Base-by-base conservation (phyloP, 2,888 invertebrate genomes). In the Tricholauxania praeusta region DNA sequence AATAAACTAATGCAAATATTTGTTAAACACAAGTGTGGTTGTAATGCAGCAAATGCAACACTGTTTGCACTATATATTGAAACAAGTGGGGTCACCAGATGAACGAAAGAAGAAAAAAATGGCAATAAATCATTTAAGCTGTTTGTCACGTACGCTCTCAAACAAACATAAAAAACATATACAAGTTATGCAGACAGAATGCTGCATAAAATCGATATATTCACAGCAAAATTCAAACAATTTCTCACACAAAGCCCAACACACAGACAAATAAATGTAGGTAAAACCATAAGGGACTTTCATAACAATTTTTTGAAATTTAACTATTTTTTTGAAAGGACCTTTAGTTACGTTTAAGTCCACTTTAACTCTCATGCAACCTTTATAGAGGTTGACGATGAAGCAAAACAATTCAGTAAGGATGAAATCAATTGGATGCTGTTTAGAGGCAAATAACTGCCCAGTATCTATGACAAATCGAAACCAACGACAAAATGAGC, bases 51-150 rank as follows among this genome's bases (percentile, higher is more conserved):
- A 28, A 28, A 57, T 57, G 57, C 28, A 57, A 57, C 28, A 28
- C 14, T 19, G 52, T 49, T 17, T 28, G 28, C 65, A 14, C 32
- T 39, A 39, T 1, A 39, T 39, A 39, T 39, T 39, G 39, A 39
- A 39, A 39, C 10, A 39, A 39, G 39, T 39, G 39, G 39, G 39
- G 39, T 39, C 10, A 39, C 39, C 39, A 39, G 7, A 39, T 39
- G 39, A 39, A 39, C 39, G 39, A 39, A 39, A 39, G 22, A 14
- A 57, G 53, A n/a, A 67, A 67, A 55, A 47, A 67, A 48, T 53
- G 12, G 66, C 67, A 55, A 55, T 62, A 62, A 66, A 66, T 66
- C 66, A 66, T 66, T 66, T 66, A 52, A 39, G 53, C 53, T 66
- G 66, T 53, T 66, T 66, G 66, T 52, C 66, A 66, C 53, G 66